Base-by-base conservation (phyloP, 1,140 invertebrate species). In the Bombus breviceps region DNA sequence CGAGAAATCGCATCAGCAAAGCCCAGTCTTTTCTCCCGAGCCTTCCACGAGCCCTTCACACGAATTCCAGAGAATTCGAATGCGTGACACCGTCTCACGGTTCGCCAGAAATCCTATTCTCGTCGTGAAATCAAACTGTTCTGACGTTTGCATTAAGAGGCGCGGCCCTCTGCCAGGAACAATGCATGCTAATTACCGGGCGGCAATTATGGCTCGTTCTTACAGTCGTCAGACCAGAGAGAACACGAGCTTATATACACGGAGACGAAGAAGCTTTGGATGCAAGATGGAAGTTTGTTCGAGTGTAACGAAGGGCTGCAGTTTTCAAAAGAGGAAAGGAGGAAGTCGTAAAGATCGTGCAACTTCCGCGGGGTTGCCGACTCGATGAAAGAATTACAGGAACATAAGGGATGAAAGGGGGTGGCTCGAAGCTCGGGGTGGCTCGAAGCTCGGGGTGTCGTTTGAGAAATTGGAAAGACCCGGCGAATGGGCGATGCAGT, bases 181-280 rank as follows among this genome's bases (percentile, higher is more conserved):
- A 85, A 88, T 89, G 68, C 83, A 81, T 80, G 39, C 64, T 89
- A 89, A 89, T 89, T 86, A 89, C 69, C 75, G 39, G 32, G 3
- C 32, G 57, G 83, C 76, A 72, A 84, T 84, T 84, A 80, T 57
- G 66, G 41, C 25, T 12, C 37, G 10, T n/a, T 22, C 25, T 53
- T 66, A 18, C 22, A 37, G n/a, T 62, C 57, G 57, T 15, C 74
- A 28, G 47, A 39, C 47, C 47, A 12, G 4, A 32, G 10, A 1
- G 32, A 15, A 39, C 34, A 22, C 22, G 68, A 28, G 68, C 25
- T 13, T 18, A 8, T n/a, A 3, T 43, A 43, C 41, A 43, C 28
- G 39, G 13, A 6, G 59, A 34, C 10, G n/a, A 78, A 37, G n/a
- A 15, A n/a, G 25, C 10, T 53, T 53, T 53, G 47, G 47, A 53